Base-by-base conservation (phyloP, 2,888 invertebrate genomes). In the Aphidoletes aphidimyza region DNA sequence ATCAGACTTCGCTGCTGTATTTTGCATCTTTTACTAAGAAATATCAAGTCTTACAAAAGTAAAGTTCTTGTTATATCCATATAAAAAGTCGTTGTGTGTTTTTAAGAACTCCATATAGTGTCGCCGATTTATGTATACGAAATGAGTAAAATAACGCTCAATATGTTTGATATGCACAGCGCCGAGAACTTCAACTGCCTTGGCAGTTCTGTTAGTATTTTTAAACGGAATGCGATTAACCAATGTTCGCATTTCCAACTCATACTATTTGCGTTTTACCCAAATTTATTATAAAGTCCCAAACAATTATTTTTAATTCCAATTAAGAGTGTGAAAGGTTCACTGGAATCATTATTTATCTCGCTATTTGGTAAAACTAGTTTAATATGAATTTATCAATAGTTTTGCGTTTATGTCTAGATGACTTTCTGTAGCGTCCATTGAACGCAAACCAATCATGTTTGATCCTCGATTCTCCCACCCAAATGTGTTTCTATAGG, bases 61-160 rank as follows among this genome's bases (percentile, higher is more conserved):
- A 49, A 49, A 19, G 11, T 19, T 19, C 49, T 49, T 49, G 11
- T 49, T 19, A 49, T 11, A 49, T 49, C 19, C 49, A 26, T 1
- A 54, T 6, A 11, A 54, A 54, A 17, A 22, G 5, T 26, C 19
- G 17, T 19, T 47, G 26, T 3, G 14, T 42, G 14, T 42, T 42
- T 14, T 42, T 42, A 26, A 22, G 54, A 54, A 14, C 14, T 0
- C 5, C 34, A 9, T 34, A 9, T 2, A 34, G 34, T 69, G 34
- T 69, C 34, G 69, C 34, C 69, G 34, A 34, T 69, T 69, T 69
- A 69, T 69, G 69, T 69, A 69, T 30, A 69, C 30, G 34, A 69
- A 69, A 69, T 69, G 69, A 69, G 34, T 30, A 69, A 34, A 69
- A 54, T 54, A 22, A 22, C 54, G 54, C n/a, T 47, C n/a, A 26